Evolutionary conservation across 2,888 invertebrate species (phyloP).

Genomic region (Gymnocheta viridis): DNA sequence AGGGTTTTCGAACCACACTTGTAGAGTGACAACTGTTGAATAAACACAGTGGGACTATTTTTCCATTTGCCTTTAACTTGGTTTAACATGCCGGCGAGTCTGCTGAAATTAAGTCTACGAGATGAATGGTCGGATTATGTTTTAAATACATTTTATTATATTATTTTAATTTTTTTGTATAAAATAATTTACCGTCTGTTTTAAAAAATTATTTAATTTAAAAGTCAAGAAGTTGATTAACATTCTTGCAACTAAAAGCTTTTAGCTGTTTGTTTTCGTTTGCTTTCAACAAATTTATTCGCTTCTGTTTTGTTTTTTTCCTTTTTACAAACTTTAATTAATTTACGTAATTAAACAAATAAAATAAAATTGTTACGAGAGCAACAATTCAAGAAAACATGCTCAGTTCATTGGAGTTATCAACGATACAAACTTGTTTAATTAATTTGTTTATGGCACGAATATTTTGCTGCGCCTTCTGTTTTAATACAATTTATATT

Average conservation of each 20-base stretch:
- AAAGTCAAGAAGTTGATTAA: constrained; percentile 28
- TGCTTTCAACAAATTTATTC: background rate
- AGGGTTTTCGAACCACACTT: too few relatives aligned
- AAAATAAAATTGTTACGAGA: constrained; percentile 4
- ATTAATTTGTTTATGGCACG: constrained; percentile 67
- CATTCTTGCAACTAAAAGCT: background rate
- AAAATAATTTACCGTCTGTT: too few relatives aligned
- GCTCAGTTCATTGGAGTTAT: constrained; percentile 66
- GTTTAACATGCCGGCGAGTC: too few relatives aligned
- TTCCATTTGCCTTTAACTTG: too few relatives aligned
- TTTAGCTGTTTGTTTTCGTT: background rate
- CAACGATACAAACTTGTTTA: constrained; percentile 66
- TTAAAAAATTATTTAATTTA: background rate
- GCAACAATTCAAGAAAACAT: constrained; percentile 32
- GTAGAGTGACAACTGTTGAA: too few relatives aligned
- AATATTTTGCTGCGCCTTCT: constrained; percentile 47
- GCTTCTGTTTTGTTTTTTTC: background rate
- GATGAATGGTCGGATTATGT: too few relatives aligned
- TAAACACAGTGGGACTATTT: too few relatives aligned
- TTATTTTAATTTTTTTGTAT: too few relatives aligned
- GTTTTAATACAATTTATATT: constrained; percentile 15
- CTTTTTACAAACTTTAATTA: constrained; percentile 21
- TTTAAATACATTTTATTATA: too few relatives aligned
- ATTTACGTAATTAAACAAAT: constrained; percentile 54
- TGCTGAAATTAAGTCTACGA: too few relatives aligned